Base-by-base conservation (phyloP, 2,888 invertebrate genomes). In the Colletes collaris region DNA sequence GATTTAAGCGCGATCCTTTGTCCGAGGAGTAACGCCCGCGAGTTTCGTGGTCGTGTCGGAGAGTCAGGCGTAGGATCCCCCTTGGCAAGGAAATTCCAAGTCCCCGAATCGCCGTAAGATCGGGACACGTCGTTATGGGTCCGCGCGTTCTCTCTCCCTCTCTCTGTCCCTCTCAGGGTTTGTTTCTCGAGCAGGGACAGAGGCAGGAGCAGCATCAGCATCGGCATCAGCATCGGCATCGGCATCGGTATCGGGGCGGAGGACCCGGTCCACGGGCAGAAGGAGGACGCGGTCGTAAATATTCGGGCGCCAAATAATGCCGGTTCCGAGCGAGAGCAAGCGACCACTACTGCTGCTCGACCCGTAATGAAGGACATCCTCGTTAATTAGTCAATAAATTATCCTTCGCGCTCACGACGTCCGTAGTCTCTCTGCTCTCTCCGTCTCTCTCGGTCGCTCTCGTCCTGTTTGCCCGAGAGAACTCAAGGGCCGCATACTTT, bases 311-410 rank as follows among this genome's bases (percentile, higher is more conserved):
- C 90, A 90, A 92, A 92, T 92, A 92, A 91, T 90, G 90, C 89
- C 89, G 89, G 84, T 88, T 86, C 88, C 86, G 87, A 87, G 86
- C 88, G 88, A 88, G 88, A 87, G 85, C 87, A 83, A 85, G 85
- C 86, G 86, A 86, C 85, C 86, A 84, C 86, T 86, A 87, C 89
- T 89, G 88, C 89, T 89, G 89, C 88, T 86, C 89, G 89, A 88
- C 88, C 89, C 88, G 92, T 93, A 93, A 93, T 92, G 92, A 93
- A 93, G 92, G 92, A 92, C 92, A 92, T 90, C 90, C 90, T 91
- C 91, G 92, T 93, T 93, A 93, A 93, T 93, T 93, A 93, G 92
- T 90, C 92, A 89, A 92, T 93, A 93, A 93, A 93, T 93, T 93
- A 92, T 91, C 90, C 91, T 89, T 90, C 90, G 89, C 88, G 89